Evolutionary conservation across 2,888 invertebrate genomes (phyloP).

Genomic region (Drosophila subquinaria): DNA sequence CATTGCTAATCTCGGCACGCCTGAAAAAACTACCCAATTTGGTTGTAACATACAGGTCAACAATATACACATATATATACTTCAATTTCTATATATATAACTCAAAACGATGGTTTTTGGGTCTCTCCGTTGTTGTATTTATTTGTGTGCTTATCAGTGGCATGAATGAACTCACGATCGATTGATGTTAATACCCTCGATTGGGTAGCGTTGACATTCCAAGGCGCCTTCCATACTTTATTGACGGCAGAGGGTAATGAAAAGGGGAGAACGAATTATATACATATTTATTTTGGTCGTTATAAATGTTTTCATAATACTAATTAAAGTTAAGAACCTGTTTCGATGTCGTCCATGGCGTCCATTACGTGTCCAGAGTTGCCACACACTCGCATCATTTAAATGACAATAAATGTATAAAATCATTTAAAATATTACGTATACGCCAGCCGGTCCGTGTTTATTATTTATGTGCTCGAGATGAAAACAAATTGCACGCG

Average conservation of each 20-base stretch:
- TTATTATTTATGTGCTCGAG: slow-evolving; percentile 59
- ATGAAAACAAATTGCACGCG: slow-evolving; percentile 76
- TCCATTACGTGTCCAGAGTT: slow-evolving; percentile 35
- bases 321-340: slow-evolving; percentile 69
- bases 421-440: slow-evolving; percentile 78
- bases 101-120: slow-evolving; percentile 4
- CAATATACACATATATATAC: slow-evolving; percentile 21
- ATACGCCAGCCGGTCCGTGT: slow-evolving; percentile 49
- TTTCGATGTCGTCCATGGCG: slow-evolving; percentile 28
- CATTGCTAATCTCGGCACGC: slow-evolving; percentile 38
- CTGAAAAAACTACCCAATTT: slow-evolving; percentile 36
- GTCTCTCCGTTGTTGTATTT: slow-evolving; percentile 5
- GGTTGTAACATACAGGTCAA: slow-evolving; percentile 42
- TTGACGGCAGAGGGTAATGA: slow-evolving; percentile 13
- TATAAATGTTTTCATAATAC: slow-evolving; percentile 68
- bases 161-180: slow-evolving; percentile 77
- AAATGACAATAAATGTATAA: slow-evolving; percentile 72
- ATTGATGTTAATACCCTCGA: slow-evolving; percentile 75
- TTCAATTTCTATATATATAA: slow-evolving; percentile 10
- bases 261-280: neutral
- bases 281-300: slow-evolving; percentile 8
- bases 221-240: slow-evolving; percentile 52
- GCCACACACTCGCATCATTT: slow-evolving; percentile 47
- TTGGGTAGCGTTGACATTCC: slow-evolving; percentile 66
- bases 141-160: slow-evolving; percentile 64